Evolutionary conservation across 2,888 invertebrate genomes (phyloP).

Genomic region (Tortricodes alternella): DNA sequence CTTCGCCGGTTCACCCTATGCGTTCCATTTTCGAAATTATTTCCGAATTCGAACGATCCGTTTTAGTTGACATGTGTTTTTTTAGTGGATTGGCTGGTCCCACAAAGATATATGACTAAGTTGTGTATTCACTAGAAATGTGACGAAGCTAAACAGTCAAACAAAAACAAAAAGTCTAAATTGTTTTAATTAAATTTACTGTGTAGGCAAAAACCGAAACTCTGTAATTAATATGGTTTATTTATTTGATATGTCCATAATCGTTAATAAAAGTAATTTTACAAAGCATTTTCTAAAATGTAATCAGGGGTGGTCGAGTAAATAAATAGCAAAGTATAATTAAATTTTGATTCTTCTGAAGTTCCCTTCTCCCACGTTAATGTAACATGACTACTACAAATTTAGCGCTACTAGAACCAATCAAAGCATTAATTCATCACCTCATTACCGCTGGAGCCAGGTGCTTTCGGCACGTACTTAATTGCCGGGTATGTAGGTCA

Average conservation of each 20-base stretch:
- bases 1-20: conserved; percentile 36
- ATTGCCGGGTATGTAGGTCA: conserved; percentile 24
- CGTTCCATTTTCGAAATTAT: conserved; percentile 50
- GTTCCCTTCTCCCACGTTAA: too few relatives aligned
- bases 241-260: background rate
- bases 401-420: background rate
- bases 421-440: conserved; percentile 9
- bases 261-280: too few relatives aligned
- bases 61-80: conserved; percentile 13
- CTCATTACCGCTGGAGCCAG: conserved; percentile 22
- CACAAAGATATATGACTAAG: too few relatives aligned
- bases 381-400: background rate
- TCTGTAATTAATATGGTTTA: too few relatives aligned
- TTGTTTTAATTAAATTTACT: too few relatives aligned
- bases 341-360: too few relatives aligned
- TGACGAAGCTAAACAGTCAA: background rate
- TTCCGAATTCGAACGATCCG: conserved; percentile 33
- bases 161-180: too few relatives aligned
- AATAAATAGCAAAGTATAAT: too few relatives aligned
- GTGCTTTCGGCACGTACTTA: conserved; percentile 13
- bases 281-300: too few relatives aligned
- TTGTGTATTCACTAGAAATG: too few relatives aligned
- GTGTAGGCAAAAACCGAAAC: too few relatives aligned
- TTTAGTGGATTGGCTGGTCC: conserved; percentile 31
- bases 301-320: too few relatives aligned